These are phyloP conservation scores for Halichoeres trimaculatus DNA, from an alignment of 2,113 vertebrate species.

Conservation along the genomic window DNA sequence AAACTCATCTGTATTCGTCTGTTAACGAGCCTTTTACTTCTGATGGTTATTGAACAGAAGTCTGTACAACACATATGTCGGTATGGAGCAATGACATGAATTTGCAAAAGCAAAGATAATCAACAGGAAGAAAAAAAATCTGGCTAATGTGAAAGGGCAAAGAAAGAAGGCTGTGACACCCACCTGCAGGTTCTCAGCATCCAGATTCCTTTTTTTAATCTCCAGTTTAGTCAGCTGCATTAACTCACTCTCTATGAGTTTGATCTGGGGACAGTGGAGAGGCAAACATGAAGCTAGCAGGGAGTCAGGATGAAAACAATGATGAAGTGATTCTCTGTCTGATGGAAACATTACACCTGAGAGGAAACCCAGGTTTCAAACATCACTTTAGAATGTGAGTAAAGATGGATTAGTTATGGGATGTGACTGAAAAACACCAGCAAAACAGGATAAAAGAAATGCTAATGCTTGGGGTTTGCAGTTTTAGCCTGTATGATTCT, in stretches of 20 bases:
- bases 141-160: constrained; percentile 14
- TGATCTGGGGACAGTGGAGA: constrained; percentile 96
- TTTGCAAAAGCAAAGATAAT: constrained; percentile 8
- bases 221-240: constrained; percentile 98
- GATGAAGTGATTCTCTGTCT: constrained; percentile 24
- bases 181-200: constrained; percentile 96
- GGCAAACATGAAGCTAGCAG: constrained; percentile 66
- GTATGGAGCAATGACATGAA: constrained; percentile 50
- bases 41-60: background rate
- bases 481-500: too few species aligned
- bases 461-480: background rate
- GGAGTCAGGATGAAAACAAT: constrained; percentile 15
- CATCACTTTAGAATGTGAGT: background rate
- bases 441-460: background rate
- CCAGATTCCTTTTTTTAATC: constrained; percentile 94
- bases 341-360: background rate
- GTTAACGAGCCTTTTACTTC: background rate
- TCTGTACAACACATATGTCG: background rate
- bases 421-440: background rate
- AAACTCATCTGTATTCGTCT: too few species aligned
- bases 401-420: constrained; percentile 4
- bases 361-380: background rate
- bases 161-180: constrained; percentile 68
- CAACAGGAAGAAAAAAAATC: background rate
- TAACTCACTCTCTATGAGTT: constrained; percentile 97